Conservation (phyloP, 2,797 vertebrate species). For the Rhynchotus rufescens region DNA sequence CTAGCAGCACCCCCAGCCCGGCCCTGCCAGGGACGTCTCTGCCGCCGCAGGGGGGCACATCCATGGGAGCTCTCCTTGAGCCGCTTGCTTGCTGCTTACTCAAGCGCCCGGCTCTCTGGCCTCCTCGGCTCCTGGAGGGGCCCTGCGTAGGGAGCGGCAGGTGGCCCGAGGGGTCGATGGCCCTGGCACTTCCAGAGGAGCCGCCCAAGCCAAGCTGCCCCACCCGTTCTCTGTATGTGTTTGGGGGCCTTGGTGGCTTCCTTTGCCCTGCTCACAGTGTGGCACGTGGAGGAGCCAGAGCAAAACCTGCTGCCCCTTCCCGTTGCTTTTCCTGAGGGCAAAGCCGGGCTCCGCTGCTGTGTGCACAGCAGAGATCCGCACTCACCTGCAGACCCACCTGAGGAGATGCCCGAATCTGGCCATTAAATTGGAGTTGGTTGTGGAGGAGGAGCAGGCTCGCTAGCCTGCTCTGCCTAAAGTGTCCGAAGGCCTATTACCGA, state of each 20-base stretch:
- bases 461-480: not conserved
- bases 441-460: not conserved
- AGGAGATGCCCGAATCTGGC: not conserved
- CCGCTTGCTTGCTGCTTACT: not conserved
- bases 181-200: not conserved
- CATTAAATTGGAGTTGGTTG: not conserved
- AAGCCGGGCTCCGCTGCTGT: not conserved
- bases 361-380: fast-evolving
- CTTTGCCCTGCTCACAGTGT: not conserved
- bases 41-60: not conserved
- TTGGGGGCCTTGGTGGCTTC: not conserved
- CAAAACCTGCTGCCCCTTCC: not conserved
- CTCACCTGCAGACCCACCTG: fast-evolving
- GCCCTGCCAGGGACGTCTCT: fast-evolving
- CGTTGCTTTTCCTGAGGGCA: not conserved
- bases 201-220: not conserved
- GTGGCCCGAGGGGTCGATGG: not conserved
- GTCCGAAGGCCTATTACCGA: not conserved
- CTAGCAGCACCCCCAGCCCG: not conserved
- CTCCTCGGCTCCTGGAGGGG: not conserved
- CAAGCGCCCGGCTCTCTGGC: not conserved
- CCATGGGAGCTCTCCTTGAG: not conserved
- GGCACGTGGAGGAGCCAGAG: fast-evolving
- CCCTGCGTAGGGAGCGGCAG: not conserved
- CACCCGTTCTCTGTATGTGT: not conserved